Conservation (phyloP, 2,797 vertebrate genomes). For the Poecilia velifera region DNA sequence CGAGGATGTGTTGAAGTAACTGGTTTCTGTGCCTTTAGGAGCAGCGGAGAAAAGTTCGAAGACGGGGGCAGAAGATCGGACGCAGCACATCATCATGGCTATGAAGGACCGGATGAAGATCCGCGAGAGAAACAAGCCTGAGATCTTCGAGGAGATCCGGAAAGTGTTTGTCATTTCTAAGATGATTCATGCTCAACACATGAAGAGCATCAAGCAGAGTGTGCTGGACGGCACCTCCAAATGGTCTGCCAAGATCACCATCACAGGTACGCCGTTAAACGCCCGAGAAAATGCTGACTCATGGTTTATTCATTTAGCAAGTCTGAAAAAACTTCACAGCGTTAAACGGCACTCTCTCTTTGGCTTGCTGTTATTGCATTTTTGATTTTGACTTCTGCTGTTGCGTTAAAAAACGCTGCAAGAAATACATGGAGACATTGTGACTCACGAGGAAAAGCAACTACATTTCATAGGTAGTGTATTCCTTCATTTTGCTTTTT, state of each 20-base stretch:
- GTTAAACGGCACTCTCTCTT: not conserved
- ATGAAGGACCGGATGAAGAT: conserved; percentile 99
- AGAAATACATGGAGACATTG: not conserved
- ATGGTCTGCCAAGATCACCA: conserved; percentile 96
- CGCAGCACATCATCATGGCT: conserved; percentile 95
- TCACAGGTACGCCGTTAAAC: conserved; percentile 83
- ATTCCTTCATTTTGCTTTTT: too few relatives aligned
- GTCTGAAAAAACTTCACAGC: not conserved
- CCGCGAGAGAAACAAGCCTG: conserved; percentile 94
- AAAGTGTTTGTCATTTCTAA: conserved; percentile 87
- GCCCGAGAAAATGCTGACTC: not conserved
- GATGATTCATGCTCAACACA: conserved; percentile 88
- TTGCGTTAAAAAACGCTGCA: not conserved
- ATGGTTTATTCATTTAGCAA: not conserved
- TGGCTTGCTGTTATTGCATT: not conserved
- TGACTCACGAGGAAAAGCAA: not conserved
- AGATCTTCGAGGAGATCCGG: conserved; percentile 95
- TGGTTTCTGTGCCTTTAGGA: conserved; percentile 73
- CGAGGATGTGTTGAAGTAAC: not conserved
- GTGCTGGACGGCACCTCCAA: conserved; percentile 97
- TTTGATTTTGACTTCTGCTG: not conserved
- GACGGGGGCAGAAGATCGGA: conserved; percentile 93
- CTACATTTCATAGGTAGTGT: too few relatives aligned
- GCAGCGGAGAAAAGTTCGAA: conserved; percentile 97
- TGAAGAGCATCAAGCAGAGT: conserved; percentile 94